Conservation (phyloP, 2,888 invertebrate species). For the Zele albiditarsus region DNA sequence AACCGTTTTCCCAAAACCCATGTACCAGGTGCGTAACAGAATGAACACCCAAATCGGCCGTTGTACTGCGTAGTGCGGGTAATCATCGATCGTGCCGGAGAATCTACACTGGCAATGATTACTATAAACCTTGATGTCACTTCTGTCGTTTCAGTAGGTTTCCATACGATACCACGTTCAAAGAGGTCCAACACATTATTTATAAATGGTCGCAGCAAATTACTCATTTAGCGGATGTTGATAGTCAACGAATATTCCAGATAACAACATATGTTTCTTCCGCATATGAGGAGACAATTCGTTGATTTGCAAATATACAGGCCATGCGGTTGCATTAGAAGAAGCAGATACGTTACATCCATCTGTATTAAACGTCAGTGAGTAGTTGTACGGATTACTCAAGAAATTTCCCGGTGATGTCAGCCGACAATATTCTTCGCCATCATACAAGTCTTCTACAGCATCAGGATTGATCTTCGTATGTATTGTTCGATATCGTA, state of each 20-base stretch:
- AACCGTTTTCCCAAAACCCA: neutral
- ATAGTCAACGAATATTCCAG: slow-evolving; percentile 37
- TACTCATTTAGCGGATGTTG: slow-evolving; percentile 35
- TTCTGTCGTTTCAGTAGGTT: neutral
- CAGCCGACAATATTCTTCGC: slow-evolving; percentile 37
- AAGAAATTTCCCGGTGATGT: slow-evolving; percentile 14
- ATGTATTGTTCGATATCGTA: neutral
- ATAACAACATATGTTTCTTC: slow-evolving; percentile 43
- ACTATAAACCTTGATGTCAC: slow-evolving; percentile 32
- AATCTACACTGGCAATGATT: slow-evolving; percentile 33
- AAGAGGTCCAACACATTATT: slow-evolving; percentile 18
- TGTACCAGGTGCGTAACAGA: slow-evolving; percentile 39
- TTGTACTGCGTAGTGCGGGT: slow-evolving; percentile 44
- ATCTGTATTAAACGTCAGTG: slow-evolving; percentile 41
- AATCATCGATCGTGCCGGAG: slow-evolving; percentile 35
- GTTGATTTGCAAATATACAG: slow-evolving; percentile 46
- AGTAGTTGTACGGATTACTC: slow-evolving; percentile 36
- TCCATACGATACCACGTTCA: slow-evolving; percentile 33
- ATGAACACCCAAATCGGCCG: slow-evolving; percentile 44
- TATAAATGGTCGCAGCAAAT: slow-evolving; percentile 19
- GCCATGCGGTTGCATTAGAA: slow-evolving; percentile 39
- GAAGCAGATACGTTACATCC: slow-evolving; percentile 38
- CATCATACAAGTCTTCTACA: slow-evolving; percentile 41
- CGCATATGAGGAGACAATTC: slow-evolving; percentile 47
- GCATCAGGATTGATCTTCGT: slow-evolving; percentile 5